A percentile compares a stretch with the other conserved stretches of the same genome.
Evolutionary conservation across 2,888 invertebrate species (phyloP).

Genomic region (Chirona hameri): DNA sequence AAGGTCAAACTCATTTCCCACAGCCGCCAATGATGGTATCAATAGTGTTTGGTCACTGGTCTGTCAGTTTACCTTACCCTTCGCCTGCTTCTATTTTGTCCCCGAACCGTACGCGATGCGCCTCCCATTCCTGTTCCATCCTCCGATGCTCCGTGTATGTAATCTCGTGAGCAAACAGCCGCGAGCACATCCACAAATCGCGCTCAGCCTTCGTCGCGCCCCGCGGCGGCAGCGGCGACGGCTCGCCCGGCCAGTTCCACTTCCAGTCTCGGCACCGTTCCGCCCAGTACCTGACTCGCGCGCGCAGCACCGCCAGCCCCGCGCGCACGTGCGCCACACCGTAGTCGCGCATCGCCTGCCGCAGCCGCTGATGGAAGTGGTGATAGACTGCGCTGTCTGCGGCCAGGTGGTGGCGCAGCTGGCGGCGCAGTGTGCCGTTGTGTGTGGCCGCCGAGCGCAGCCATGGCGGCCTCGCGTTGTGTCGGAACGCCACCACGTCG

Average conservation of each 20-base stretch:
- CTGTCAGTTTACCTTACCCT: too few relatives aligned
- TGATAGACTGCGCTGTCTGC: slow-evolving; percentile 33
- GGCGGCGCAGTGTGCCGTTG: neutral
- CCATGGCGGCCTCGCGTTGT: neutral
- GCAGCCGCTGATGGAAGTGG: slow-evolving; percentile 37
- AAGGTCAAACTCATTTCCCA: too few relatives aligned
- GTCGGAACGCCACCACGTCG: slow-evolving; percentile 23
- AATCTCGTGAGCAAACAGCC: slow-evolving; percentile 4
- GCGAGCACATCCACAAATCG: neutral
- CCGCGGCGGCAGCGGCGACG: neutral
- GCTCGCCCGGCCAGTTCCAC: neutral
- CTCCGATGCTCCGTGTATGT: neutral
- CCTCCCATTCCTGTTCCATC: neutral
- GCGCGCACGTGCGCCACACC: slow-evolving; percentile 69
- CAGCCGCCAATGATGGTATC: too few relatives aligned
- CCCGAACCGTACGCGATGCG: neutral
- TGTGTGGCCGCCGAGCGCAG: neutral
- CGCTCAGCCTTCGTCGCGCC: neutral
- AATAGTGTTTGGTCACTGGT: too few relatives aligned
- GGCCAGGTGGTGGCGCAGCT: slow-evolving; percentile 42
- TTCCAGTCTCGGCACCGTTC: neutral
- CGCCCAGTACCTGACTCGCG: neutral
- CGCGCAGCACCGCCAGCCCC: slow-evolving; percentile 61
- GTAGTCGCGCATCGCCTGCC: slow-evolving; percentile 41
- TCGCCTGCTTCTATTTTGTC: too few relatives aligned